Evolutionary conservation across 2,888 invertebrate species (phyloP).

Genomic region (Andrena fulva): DNA sequence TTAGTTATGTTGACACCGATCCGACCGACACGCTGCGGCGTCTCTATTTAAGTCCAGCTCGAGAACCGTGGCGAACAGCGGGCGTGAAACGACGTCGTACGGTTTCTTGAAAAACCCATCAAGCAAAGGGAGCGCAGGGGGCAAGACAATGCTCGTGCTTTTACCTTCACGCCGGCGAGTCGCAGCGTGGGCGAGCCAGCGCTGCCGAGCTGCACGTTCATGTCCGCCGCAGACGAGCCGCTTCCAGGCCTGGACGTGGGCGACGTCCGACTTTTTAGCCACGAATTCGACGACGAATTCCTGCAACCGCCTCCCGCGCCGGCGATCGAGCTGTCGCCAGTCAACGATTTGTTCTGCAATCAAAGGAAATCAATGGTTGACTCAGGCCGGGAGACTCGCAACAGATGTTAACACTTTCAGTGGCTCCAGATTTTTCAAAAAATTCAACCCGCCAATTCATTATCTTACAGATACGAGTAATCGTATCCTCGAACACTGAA

Average conservation of each 20-base stretch:
- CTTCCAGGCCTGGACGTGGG: conserved; percentile 81
- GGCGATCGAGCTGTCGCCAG: conserved; percentile 77
- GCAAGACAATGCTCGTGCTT: conserved; percentile 39
- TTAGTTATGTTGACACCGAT: not conserved
- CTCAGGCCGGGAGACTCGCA: not conserved
- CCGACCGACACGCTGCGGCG: not conserved
- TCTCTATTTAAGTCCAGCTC: conserved; percentile 20
- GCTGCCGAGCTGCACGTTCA: conserved; percentile 86
- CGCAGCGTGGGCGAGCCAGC: conserved; percentile 85
- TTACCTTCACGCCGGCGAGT: conserved; percentile 84
- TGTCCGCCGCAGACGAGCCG: conserved; percentile 84
- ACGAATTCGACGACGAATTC: conserved; percentile 80
- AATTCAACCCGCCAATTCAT: not conserved
- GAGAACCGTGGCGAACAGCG: conserved; percentile 13
- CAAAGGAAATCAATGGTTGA: conserved; percentile 30
- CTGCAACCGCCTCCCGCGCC: conserved; percentile 73
- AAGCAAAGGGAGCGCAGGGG: conserved; percentile 1
- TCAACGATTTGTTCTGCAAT: conserved; percentile 80
- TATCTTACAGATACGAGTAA: not conserved
- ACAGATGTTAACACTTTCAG: not conserved
- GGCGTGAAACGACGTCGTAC: conserved; percentile 38
- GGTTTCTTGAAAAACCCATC: conserved; percentile 29
- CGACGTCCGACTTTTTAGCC: conserved; percentile 81
- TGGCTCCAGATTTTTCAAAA: too few relatives aligned
- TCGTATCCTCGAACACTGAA: conserved; percentile 27